Percentiles rank a stretch among this genome's conserved stretches.
phyloP scores from a whole-genome alignment of 2,888 invertebrate species.

The Asteroscopus sphinx region DNA sequence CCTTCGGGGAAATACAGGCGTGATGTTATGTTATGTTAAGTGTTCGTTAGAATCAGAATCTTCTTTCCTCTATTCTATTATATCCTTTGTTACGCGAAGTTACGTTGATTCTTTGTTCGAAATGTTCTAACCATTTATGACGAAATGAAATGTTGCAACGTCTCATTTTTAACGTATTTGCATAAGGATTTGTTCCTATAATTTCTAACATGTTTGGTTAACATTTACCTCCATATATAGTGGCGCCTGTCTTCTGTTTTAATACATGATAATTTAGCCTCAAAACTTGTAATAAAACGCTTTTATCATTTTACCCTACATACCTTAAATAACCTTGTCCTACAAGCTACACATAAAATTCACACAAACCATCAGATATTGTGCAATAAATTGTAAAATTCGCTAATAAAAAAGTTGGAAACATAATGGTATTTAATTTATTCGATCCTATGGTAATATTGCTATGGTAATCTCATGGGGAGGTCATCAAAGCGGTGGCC shows the following conservation, averaged over 20 bases:
- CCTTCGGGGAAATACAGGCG: no score
- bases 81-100: background rate
- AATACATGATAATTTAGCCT: background rate
- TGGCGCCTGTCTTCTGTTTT: background rate
- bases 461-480: conserved; percentile 35
- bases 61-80: no score
- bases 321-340: background rate
- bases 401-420: conserved; percentile 48
- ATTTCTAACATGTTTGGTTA: conserved; percentile 2
- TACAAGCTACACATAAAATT: conserved; percentile 1
- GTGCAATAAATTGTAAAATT: conserved; percentile 35
- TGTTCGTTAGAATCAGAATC: no score
- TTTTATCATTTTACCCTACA: conserved; percentile 9
- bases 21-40: no score
- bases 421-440: conserved; percentile 50
- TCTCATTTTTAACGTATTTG: conserved; percentile 12
- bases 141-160: conserved; percentile 10
- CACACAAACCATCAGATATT: conserved; percentile 9
- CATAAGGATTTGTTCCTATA: conserved; percentile 4
- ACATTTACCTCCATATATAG: conserved; percentile 2
- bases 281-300: conserved; percentile 5
- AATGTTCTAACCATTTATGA: background rate
- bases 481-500: conserved; percentile 40
- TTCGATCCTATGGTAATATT: conserved; percentile 40
- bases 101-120: background rate